Conservation (phyloP, 1,140 invertebrate species). For the Saccostrea glomerata region DNA sequence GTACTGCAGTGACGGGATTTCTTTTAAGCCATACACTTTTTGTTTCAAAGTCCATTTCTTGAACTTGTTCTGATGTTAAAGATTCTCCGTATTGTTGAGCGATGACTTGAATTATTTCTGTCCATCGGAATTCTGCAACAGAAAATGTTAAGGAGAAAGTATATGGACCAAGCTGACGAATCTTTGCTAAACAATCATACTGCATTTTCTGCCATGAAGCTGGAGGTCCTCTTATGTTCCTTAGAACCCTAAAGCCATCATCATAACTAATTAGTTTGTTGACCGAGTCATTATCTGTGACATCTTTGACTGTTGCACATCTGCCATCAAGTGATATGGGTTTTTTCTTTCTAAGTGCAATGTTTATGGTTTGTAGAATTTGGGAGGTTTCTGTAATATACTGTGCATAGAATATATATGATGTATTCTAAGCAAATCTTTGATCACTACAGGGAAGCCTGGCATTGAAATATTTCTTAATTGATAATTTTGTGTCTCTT, state of each 20-base stretch:
- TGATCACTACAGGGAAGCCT: conserved; percentile 18
- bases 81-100: conserved; percentile 7
- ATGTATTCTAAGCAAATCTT: conserved; percentile 47
- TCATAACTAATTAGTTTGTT: conserved; percentile 40
- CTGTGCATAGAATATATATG: conserved; percentile 50
- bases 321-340: neutral
- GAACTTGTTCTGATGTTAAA: conserved; percentile 39
- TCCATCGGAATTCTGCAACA: conserved; percentile 49
- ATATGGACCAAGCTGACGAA: conserved; percentile 43
- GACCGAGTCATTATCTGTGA: conserved; percentile 4
- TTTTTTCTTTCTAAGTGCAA: conserved; percentile 45
- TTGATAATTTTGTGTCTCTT: neutral
- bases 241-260: conserved; percentile 48
- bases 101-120: conserved; percentile 39
- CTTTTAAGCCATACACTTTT: neutral
- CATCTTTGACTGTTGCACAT: neutral
- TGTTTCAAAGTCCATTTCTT: conserved; percentile 25
- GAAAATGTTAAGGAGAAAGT: conserved; percentile 58
- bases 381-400: conserved; percentile 40
- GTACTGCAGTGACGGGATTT: conserved; percentile 33
- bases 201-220: conserved; percentile 47
- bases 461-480: conserved; percentile 36
- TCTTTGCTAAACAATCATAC: conserved; percentile 49
- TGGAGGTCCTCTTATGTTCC: conserved; percentile 39
- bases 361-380: conserved; percentile 30